Evolutionary conservation across 1,140 invertebrate species (phyloP).

Genomic region (Anoplolepis gracilipes): DNA sequence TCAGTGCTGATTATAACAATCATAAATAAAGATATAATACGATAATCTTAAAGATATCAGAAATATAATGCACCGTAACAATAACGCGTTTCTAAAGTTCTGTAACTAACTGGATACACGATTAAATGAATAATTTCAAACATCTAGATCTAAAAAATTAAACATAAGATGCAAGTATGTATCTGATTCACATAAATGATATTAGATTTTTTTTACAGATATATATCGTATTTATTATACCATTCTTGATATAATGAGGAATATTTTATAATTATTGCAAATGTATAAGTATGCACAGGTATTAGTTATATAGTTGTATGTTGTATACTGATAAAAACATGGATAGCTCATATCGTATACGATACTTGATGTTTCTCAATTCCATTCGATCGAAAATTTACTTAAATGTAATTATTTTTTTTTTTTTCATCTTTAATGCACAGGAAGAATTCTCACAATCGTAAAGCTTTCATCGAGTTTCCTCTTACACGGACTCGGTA

Average conservation of each 20-base stretch:
- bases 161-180: background rate
- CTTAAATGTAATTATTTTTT: conserved; percentile 43
- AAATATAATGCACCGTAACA: background rate
- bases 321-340: background rate
- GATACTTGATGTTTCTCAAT: background rate
- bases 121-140: background rate
- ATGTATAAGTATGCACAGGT: background rate
- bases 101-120: background rate
- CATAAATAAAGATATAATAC: too few species aligned
- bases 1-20: background rate
- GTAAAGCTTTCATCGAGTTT: conserved; percentile 70
- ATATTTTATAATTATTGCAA: background rate
- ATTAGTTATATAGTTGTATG: background rate
- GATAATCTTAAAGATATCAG: background rate
- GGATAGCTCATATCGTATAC: background rate
- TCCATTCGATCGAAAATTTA: conserved; percentile 43
- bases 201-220: background rate
- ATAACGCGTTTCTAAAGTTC: background rate
- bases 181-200: background rate
- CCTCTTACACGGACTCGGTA: conserved; percentile 50
- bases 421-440: conserved; percentile 32
- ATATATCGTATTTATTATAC: background rate
- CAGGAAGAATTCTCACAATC: conserved; percentile 65
- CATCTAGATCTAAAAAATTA: background rate
- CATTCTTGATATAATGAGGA: background rate